Percentiles rank a stretch among this genome's conserved stretches.
phyloP scores from a whole-genome alignment of 2,888 invertebrate species.

The Eudemis profundana region DNA sequence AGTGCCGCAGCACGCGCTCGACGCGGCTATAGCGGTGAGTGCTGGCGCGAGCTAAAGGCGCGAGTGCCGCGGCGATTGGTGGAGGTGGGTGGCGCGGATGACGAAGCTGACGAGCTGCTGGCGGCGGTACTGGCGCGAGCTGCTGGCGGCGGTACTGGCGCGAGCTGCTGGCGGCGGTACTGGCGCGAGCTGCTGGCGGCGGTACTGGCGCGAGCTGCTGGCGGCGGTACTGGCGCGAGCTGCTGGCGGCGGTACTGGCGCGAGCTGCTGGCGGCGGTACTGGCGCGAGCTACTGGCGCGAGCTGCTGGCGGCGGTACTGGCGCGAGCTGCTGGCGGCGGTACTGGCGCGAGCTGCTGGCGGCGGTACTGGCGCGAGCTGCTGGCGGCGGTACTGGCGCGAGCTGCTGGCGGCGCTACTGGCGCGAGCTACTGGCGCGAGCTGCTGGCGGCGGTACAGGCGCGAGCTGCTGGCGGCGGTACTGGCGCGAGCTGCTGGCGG shows the following conservation, averaged over 20 bases:
- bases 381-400: too few relatives aligned
- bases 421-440: too few relatives aligned
- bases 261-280: neutral
- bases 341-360: too few relatives aligned
- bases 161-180: neutral
- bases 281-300: neutral
- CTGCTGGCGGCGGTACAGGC: too few relatives aligned
- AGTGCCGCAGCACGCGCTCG: conserved; percentile 90
- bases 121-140: neutral
- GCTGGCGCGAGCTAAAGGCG: neutral
- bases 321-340: neutral
- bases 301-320: neutral
- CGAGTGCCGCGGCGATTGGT: neutral
- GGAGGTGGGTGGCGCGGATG: neutral
- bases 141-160: neutral
- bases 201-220: too few relatives aligned
- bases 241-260: neutral
- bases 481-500: too few relatives aligned
- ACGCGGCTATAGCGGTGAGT: conserved; percentile 77
- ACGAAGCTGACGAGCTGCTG: too few relatives aligned
- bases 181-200: too few relatives aligned
- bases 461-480: too few relatives aligned
- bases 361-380: too few relatives aligned
- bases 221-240: too few relatives aligned
- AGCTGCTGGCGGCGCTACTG: neutral